Conservation (phyloP, 2,797 vertebrate species). For the Antrozous pallidus region DNA sequence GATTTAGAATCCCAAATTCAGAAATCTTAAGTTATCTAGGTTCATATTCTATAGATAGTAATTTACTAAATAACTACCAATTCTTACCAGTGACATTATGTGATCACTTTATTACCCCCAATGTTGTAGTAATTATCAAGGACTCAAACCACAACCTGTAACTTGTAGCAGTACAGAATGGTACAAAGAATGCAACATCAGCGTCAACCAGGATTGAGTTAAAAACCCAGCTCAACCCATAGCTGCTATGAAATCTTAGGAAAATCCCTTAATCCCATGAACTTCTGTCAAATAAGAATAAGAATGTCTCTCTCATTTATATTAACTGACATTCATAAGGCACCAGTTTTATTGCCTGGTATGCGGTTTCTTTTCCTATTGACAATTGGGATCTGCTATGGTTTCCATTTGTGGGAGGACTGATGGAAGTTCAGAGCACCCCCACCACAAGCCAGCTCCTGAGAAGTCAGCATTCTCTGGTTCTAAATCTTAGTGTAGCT, state of each 20-base stretch:
- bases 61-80: slow-evolving; percentile 15
- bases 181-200: background rate
- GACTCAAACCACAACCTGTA: background rate
- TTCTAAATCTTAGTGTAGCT: background rate
- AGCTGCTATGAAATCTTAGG: background rate
- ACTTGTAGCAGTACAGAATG: background rate
- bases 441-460: background rate
- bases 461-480: background rate
- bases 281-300: background rate
- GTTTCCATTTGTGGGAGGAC: background rate
- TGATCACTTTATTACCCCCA: background rate
- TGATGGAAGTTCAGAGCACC: background rate
- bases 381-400: background rate
- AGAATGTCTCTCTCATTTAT: background rate
- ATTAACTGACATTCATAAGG: background rate
- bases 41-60: background rate
- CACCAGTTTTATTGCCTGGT: background rate
- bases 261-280: background rate
- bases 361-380: background rate
- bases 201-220: background rate
- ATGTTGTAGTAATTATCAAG: background rate
- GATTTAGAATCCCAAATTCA: background rate
- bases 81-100: background rate
- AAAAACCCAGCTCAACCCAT: background rate
- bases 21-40: background rate